These are phyloP conservation scores for Acronicta alni DNA, from an alignment of 2,888 invertebrate species.

Conservation along the genomic window DNA sequence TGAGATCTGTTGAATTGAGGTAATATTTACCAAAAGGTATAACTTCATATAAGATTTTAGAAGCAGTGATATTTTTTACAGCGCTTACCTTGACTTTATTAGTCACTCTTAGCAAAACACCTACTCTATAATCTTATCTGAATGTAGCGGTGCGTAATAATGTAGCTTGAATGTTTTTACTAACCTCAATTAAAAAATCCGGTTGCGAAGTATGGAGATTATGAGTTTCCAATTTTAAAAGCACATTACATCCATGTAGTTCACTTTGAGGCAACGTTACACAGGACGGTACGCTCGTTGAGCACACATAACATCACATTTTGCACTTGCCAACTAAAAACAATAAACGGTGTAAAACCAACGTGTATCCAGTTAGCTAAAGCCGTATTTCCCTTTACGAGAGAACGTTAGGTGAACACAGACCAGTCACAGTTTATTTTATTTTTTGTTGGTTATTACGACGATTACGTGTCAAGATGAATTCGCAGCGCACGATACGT, in stretches of 20 bases:
- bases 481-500: conserved; percentile 56
- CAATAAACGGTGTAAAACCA: conserved; percentile 71
- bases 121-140: conserved; percentile 59
- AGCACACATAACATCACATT: conserved; percentile 87
- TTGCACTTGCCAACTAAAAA: conserved; percentile 82
- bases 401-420: conserved; percentile 69
- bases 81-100: conserved; percentile 64
- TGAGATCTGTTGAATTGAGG: conserved; percentile 47
- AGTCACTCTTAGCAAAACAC: conserved; percentile 59
- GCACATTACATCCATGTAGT: conserved; percentile 83
- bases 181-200: conserved; percentile 71
- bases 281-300: conserved; percentile 81
- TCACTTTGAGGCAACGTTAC: conserved; percentile 84
- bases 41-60: conserved; percentile 40
- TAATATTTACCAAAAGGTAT: conserved; percentile 56
- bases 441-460: conserved; percentile 74
- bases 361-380: conserved; percentile 73
- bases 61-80: conserved; percentile 45
- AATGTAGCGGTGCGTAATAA: conserved; percentile 30
- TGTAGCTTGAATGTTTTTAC: conserved; percentile 53
- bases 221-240: conserved; percentile 81
- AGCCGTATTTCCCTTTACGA: conserved; percentile 63
- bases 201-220: conserved; percentile 61
- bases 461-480: conserved; percentile 73
- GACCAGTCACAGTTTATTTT: conserved; percentile 74